Conservation (phyloP, 2,797 vertebrate genomes). For the Ptychobarbus kaznakovi region DNA sequence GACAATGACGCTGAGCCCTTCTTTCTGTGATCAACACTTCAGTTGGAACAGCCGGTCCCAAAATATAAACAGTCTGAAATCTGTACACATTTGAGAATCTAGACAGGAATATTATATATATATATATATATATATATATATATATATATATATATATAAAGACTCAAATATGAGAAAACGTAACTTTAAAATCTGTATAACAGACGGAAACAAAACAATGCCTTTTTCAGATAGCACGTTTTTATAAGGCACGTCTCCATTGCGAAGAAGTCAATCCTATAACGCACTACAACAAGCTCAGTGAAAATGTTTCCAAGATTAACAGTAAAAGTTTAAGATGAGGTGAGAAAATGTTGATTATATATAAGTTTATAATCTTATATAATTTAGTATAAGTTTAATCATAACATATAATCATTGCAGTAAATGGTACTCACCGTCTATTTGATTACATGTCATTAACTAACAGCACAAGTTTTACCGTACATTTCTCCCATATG, state of each 20-base stretch:
- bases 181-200: too few relatives aligned
- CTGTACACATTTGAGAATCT: too few relatives aligned
- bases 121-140: too few relatives aligned
- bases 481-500: too few relatives aligned
- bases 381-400: too few relatives aligned
- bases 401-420: too few relatives aligned
- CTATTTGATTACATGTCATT: too few relatives aligned
- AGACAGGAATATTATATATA: too few relatives aligned
- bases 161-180: not conserved
- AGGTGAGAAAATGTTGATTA: not conserved
- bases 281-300: not conserved
- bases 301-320: not conserved
- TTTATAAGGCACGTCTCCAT: not conserved
- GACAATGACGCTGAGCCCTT: not conserved
- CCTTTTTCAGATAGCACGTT: too few relatives aligned
- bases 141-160: not conserved
- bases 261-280: not conserved
- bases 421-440: too few relatives aligned
- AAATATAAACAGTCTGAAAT: not conserved
- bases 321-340: not conserved
- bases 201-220: too few relatives aligned
- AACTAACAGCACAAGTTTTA: too few relatives aligned
- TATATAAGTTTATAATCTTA: not conserved
- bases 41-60: not conserved
- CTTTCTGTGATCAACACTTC: not conserved